Conservation (phyloP, 2,113 vertebrate species). For the Micromys minutus region DNA sequence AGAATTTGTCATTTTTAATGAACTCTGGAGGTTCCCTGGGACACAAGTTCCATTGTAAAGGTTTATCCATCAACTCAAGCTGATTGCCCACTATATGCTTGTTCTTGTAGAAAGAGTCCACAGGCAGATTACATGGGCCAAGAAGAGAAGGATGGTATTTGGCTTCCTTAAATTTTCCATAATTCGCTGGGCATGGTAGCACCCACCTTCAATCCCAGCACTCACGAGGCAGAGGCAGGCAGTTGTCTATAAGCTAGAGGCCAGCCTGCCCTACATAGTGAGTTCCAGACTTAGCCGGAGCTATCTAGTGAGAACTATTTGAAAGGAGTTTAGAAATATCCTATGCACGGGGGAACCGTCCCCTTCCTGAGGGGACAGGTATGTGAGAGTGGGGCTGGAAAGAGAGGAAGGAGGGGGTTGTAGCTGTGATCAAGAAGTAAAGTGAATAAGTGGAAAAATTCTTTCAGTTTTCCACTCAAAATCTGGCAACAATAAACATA, state of each 20-base stretch:
- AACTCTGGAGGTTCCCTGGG: neutral
- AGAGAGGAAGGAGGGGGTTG: too few species aligned
- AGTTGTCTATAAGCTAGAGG: neutral
- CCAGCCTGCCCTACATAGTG: neutral
- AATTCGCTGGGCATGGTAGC: neutral
- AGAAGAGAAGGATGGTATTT: neutral
- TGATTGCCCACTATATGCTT: neutral
- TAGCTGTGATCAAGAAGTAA: too few species aligned
- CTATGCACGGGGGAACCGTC: too few species aligned
- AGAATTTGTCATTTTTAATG: conserved; percentile 18
- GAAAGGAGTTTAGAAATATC: neutral
- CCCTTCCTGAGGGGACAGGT: too few species aligned
- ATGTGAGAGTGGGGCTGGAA: too few species aligned
- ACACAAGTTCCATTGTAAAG: neutral
- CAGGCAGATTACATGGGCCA: neutral
- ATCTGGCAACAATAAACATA: neutral
- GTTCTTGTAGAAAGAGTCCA: neutral
- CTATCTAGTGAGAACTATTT: neutral
- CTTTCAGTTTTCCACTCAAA: neutral
- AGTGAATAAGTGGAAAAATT: neutral
- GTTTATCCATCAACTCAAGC: neutral
- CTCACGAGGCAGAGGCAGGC: neutral
- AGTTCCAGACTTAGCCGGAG: neutral
- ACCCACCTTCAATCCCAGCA: neutral
- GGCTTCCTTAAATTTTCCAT: neutral